Evolutionary conservation across 1,140 invertebrate genomes (phyloP).

Genomic region (Atta cephalotes): DNA sequence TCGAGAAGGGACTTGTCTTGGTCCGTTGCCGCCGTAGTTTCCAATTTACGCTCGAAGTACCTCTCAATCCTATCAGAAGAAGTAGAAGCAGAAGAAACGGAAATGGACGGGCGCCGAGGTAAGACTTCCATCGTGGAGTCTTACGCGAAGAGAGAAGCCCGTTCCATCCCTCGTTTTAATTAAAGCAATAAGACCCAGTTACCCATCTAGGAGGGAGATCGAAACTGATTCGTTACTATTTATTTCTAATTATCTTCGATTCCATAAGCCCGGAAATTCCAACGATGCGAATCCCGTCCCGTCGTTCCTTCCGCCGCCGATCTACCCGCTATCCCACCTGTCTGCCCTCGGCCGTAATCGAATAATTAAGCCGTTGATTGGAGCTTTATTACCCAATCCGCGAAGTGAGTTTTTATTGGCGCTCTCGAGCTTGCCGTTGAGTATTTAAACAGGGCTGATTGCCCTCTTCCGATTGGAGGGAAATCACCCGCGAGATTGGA

Average conservation of each 20-base stretch:
- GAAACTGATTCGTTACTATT: conserved; percentile 82
- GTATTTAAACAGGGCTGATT: conserved; percentile 84
- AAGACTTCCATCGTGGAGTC: conserved; percentile 75
- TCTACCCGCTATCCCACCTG: conserved; percentile 40
- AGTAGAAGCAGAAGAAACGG: conserved; percentile 51
- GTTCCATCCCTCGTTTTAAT: conserved; percentile 79
- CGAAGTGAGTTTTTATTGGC: conserved; percentile 86
- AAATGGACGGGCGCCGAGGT: conserved; percentile 32
- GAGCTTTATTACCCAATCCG: conserved; percentile 86
- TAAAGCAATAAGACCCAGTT: conserved; percentile 84
- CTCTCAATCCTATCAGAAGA: conserved; percentile 84
- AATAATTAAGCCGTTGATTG: conserved; percentile 87
- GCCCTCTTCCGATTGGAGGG: conserved; percentile 79
- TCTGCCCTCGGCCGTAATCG: conserved; percentile 79
- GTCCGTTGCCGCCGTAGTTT: conserved; percentile 84
- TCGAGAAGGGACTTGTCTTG: conserved; percentile 82
- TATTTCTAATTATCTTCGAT: conserved; percentile 87
- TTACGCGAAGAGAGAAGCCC: conserved; percentile 70
- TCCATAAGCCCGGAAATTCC: conserved; percentile 78
- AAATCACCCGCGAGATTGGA: conserved; percentile 79
- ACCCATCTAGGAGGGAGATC: conserved; percentile 40
- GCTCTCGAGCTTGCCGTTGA: conserved; percentile 72
- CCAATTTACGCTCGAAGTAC: conserved; percentile 83
- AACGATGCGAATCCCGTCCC: conserved; percentile 48
- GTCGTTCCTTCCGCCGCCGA: conserved; percentile 21